Conservation (phyloP, 2,888 invertebrate species). For the Zeuzera pyrina region DNA sequence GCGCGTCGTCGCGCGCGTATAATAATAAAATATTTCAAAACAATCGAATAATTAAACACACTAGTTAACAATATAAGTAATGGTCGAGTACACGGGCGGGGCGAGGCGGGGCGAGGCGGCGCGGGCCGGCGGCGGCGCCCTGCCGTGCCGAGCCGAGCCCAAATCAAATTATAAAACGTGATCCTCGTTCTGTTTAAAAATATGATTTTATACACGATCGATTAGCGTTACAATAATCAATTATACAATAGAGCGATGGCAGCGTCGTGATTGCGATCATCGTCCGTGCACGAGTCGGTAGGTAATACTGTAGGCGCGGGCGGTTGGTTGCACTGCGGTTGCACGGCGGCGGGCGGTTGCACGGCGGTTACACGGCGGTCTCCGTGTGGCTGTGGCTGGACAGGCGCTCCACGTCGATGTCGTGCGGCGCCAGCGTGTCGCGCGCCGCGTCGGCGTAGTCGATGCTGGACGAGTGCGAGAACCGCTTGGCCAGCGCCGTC, state of each 20-base stretch:
- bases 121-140: constrained; percentile 23
- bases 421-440: constrained; percentile 90
- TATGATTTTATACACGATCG: constrained; percentile 54
- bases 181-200: no score
- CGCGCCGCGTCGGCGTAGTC: constrained; percentile 93
- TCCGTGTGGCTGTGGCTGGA: constrained; percentile 96
- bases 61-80: constrained; percentile 70
- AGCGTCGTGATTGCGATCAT: constrained; percentile 36
- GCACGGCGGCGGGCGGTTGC: constrained; percentile 11
- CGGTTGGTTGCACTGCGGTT: constrained; percentile 15
- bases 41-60: constrained; percentile 74
- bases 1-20: constrained; percentile 66
- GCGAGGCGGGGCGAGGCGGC: constrained; percentile 26
- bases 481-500: constrained; percentile 92
- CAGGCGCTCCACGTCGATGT: constrained; percentile 93
- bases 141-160: constrained; percentile 31
- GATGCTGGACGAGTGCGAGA: constrained; percentile 90
- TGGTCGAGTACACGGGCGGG: constrained; percentile 44
- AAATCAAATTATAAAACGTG: constrained; percentile 47
- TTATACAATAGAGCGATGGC: constrained; percentile 44
- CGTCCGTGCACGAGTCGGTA: constrained; percentile 21
- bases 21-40: constrained; percentile 73
- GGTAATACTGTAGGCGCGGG: constrained; percentile 19
- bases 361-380: constrained; percentile 84
- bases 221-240: constrained; percentile 34